Base-by-base conservation (phyloP, 2,888 invertebrate genomes). In the Byasa hedistus region DNA sequence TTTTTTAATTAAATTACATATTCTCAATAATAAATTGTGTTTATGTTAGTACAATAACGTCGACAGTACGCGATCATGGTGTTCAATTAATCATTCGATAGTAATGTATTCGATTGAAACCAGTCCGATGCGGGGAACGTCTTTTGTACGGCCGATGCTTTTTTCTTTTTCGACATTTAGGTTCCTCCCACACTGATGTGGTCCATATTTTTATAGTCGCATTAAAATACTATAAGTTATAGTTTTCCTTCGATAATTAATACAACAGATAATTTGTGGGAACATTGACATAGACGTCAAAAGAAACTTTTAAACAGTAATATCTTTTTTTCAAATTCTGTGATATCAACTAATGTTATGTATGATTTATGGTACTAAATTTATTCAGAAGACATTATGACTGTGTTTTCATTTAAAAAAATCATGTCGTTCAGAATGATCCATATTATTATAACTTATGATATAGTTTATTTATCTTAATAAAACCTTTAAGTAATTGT, bases 31-130 rank as follows among this genome's bases (percentile, higher is more conserved):
- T 51, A 54, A n/a, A 58, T 57, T 62, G 22, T 62, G 32, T 54
- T 55, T 32, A 44, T 55, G 57, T 62, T 32, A 32, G 58, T 62
- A 67, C 67, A 67, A 64, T 51, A 60, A 60, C 39, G 67, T 67
- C 60, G 63, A 67, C 67, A 67, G 54, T 63, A 60, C 60, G 27
- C 60, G 60, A 59, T 66, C 64, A 57, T 39, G 57, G 64, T 23
- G 60, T 75, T 74, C 80, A 78, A 85, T 85, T 80, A 75, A 86
- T 85, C 83, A 83, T 81, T 81, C 76, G 77, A 80, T 79, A 75
- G 73, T 80, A 80, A 82, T 81, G 77, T 77, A 76, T 78, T 76
- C 78, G 76, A 76, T 73, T 76, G 70, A 70, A 83, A 82, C 84
- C 77, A 70, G 83, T 84, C 78, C 67, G 69, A 74, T 72, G 71